These are phyloP conservation scores for Cavia aperea DNA, from an alignment of 2,113 vertebrate genomes.

Conservation along the genomic window DNA sequence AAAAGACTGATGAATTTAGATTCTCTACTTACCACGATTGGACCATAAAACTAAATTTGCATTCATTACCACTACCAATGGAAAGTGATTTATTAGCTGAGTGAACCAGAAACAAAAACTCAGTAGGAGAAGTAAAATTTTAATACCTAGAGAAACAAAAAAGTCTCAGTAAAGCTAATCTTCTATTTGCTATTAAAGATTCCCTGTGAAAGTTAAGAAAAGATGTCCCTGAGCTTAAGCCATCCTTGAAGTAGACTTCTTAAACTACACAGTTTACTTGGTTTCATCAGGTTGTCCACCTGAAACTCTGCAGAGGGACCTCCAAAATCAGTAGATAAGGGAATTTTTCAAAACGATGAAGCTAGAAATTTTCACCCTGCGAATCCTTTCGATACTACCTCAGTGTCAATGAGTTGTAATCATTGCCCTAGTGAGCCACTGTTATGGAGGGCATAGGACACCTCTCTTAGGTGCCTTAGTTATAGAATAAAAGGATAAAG, in stretches of 20 bases:
- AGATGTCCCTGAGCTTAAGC: not conserved
- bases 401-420: not conserved
- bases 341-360: not conserved
- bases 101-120: not conserved
- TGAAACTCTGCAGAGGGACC: not conserved
- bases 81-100: not conserved
- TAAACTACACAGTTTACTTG: not conserved
- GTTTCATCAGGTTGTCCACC: not conserved
- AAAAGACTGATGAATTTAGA: not conserved
- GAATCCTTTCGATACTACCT: not conserved
- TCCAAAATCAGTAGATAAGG: not conserved
- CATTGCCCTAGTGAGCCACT: not conserved
- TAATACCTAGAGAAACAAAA: not conserved
- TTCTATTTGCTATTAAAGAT: not conserved
- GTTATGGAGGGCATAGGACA: no score
- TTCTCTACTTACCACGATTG: not conserved
- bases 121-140: no score
- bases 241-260: not conserved
- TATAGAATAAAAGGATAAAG: not conserved
- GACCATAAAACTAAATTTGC: not conserved
- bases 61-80: not conserved
- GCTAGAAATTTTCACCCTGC: not conserved
- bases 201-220: not conserved
- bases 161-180: not conserved
- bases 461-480: not conserved